Conservation (phyloP, 92 coral and sea anemone species). For the Porites rus region DNA sequence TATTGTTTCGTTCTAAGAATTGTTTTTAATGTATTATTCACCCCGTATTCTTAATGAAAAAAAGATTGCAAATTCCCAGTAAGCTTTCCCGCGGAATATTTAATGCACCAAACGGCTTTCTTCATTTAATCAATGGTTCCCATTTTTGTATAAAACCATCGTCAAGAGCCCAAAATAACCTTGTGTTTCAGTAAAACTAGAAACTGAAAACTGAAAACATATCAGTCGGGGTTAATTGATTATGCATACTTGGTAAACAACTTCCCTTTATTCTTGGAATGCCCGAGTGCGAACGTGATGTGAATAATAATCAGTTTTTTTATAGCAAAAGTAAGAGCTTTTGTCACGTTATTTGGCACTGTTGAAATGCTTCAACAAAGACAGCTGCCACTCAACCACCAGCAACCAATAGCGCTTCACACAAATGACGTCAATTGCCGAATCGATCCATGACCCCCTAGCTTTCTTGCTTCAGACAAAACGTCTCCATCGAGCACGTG, state of each 20-base stretch:
- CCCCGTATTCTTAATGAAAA: no score
- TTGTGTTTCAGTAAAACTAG: background rate
- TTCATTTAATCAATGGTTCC: background rate
- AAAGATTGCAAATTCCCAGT: background rate
- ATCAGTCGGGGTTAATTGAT: background rate
- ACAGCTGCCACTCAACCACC: background rate
- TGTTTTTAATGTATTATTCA: background rate
- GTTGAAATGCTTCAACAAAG: background rate
- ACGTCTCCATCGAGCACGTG: no score
- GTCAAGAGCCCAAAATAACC: background rate
- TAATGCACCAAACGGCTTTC: background rate
- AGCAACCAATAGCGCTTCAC: background rate
- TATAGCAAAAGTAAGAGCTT: background rate
- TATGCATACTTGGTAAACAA: conserved; percentile 6
- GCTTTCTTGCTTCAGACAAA: background rate
- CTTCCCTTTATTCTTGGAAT: conserved; percentile 23
- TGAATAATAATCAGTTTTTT: conserved; percentile 10
- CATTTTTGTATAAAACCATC: no score
- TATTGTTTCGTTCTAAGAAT: background rate
- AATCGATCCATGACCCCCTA: background rate
- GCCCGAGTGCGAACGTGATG: conserved; percentile 19
- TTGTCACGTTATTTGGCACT: background rate
- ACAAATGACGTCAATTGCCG: background rate
- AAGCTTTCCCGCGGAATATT: background rate
- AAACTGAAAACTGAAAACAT: conserved; percentile 17